phyloP scores from a whole-genome alignment of 2,113 vertebrate species.

The Notothenia coriiceps region DNA sequence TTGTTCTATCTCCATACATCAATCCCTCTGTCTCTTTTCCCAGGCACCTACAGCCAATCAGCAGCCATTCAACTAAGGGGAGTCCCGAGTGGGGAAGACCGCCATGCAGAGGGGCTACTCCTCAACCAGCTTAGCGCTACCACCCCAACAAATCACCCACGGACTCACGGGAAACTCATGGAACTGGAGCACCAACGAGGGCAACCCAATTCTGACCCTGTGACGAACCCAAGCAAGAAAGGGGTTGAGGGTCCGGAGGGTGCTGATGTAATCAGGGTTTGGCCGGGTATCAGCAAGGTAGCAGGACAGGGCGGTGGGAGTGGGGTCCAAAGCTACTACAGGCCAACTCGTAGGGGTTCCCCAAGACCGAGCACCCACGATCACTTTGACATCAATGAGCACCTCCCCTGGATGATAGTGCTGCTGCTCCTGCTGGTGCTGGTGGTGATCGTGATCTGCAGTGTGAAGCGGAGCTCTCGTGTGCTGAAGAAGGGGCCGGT shows the following conservation, averaged over 20 bases:
- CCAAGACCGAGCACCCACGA: constrained; percentile 87
- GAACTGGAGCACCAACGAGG: constrained; percentile 74
- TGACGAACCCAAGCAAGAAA: constrained; percentile 73
- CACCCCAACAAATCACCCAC: constrained; percentile 41
- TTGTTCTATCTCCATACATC: constrained; percentile 16
- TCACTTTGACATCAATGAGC: constrained; percentile 98
- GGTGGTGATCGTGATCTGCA: constrained; percentile 95
- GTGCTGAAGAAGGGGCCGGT: constrained; percentile 95
- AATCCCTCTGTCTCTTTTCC: constrained; percentile 28
- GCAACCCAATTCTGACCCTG: constrained; percentile 33
- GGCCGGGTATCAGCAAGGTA: constrained; percentile 38
- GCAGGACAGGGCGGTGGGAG: constrained; percentile 46
- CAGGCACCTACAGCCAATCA: constrained; percentile 61
- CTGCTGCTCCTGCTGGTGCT: constrained; percentile 93
- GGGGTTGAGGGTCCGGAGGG: constrained; percentile 77
- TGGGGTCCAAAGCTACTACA: constrained; percentile 73
- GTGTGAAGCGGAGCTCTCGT: constrained; percentile 92
- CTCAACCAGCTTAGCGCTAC: constrained; percentile 40
- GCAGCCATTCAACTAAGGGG: constrained; percentile 79
- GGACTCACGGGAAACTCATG: constrained; percentile 35
- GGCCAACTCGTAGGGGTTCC: constrained; percentile 87
- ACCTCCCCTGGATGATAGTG: constrained; percentile 98
- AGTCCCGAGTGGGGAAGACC: constrained; percentile 59
- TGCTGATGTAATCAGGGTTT: constrained; percentile 63
- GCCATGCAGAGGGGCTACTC: constrained; percentile 46